Evolutionary conservation across 2,113 vertebrate species (phyloP), one percentile per base, ranked within the genome.

Genomic region (Lampris incognitus): DNA sequence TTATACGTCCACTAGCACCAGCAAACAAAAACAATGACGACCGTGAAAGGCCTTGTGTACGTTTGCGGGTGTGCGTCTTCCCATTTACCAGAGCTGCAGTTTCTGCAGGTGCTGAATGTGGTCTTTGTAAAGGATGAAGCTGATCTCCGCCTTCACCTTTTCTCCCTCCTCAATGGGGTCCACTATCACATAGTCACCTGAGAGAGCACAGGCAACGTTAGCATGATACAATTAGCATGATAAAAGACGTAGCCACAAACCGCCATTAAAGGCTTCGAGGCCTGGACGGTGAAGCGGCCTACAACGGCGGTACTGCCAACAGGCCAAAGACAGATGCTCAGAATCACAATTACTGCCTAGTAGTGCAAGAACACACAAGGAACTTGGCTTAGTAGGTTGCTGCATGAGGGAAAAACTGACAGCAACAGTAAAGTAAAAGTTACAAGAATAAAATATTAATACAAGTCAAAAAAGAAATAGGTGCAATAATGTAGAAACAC

Each of bases 161-260:
- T 95, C 96, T 58, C 97, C 97, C 78, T 98, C 97, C 64, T 96
- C 95, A 7, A 98, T 98, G 3, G 97, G 96, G 79, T 98, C 97
- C 58, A 98, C 95, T 3, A 98, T 96, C 77, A 98, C 94, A 76
- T 94, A 98, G 72, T 98, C 95, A 37, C 96, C 97, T 98, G 1
- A 60, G 5, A 71, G 5, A 69, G 36, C 3, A 75, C 10, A 66
- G 11, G 52, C 9, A 39, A 39, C 48, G 63, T 6, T 54, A 63
- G 63, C 5, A 5, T 7, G 1, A 51, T 51, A 7, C 1, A 44
- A 42, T 48, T 9, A 24, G 51, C 2, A 24, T 37, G 8, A 51
- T 39, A 67, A 42, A 6, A 40, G 9, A 48, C 3, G 9, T 37
- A 50, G 52, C 9, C 54, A 41, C 37, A 8, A 52, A 39, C 54